Percentiles rank a stretch among this genome's conserved stretches.
Evolutionary conservation across 2,888 invertebrate species (phyloP).

Genomic region (Harmothoe impar): DNA sequence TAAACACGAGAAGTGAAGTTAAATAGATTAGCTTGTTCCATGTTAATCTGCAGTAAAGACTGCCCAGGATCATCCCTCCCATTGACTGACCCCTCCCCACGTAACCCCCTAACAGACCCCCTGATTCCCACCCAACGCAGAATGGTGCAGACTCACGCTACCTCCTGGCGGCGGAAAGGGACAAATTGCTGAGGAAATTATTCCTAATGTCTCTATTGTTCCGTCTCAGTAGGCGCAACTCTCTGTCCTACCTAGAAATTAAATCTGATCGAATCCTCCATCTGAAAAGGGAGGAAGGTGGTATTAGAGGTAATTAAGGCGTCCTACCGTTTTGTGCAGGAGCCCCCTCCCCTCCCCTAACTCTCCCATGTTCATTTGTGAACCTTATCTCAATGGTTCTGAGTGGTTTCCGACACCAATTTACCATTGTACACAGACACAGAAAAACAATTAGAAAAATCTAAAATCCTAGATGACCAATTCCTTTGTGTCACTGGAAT

Average conservation of each 20-base stretch:
- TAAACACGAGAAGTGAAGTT: too few species aligned
- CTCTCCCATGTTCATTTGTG: neutral
- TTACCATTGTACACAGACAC: neutral
- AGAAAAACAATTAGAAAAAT: too few species aligned
- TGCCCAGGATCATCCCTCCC: neutral
- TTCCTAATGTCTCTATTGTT: conserved; percentile 36
- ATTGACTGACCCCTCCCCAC: neutral
- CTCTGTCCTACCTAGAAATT: conserved; percentile 6
- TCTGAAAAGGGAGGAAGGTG: neutral
- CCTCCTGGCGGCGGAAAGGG: conserved; percentile 9
- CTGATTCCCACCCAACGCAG: neutral
- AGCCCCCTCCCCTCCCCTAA: neutral
- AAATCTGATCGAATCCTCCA: conserved; percentile 6
- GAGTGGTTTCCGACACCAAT: neutral
- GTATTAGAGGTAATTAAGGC: neutral
- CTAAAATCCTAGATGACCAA: too few species aligned
- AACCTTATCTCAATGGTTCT: neutral
- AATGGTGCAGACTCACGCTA: conserved; percentile 25
- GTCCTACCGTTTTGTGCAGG: neutral
- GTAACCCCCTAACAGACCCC: conserved; percentile 1
- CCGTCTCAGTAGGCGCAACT: conserved; percentile 1
- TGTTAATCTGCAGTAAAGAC: neutral
- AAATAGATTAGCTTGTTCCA: neutral
- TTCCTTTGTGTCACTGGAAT: too few species aligned
- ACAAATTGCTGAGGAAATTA: conserved; percentile 39